Evolutionary conservation across 1,140 invertebrate species (phyloP), one percentile per base, ranked within the genome.

Genomic region (Eufriesea mexicana): DNA sequence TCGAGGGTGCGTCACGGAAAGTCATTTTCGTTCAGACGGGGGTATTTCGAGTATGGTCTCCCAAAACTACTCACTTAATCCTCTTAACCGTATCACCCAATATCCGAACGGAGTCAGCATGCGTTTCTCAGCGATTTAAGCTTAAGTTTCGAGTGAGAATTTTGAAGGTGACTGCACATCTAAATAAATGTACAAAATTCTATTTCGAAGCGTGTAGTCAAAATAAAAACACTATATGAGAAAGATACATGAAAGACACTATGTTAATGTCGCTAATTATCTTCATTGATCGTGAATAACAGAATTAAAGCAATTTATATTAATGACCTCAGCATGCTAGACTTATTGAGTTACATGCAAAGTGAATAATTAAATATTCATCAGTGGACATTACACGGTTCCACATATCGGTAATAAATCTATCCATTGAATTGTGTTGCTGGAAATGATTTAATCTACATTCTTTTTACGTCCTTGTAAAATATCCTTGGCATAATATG

Each of bases 1-100:
- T 82, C 66, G 83, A 67, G 79, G 62, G 79, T 72, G 80, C 77
- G 75, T 79, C 70, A 80, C 51, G 25, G 49, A 59, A 87, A 88
- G 86, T 87, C 64, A 85, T 84, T 70, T 78, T 84, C 83, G 71
- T 70, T 73, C 42, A 8, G 9, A 14, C 5, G 10, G 70, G 61
- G 28, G 7, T 20, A 23, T 85, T 80, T 70, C 45, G 23, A 64
- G 20, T 20, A 59, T 49, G 49, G 6, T 55, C 81, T 49, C 18
- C 16, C 51, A 12, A 55, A 45, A 64, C 16, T 25, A 57, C 25
- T 14, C 62, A 7, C n/a, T 45, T 83, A 83, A 79, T 73, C 66
- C 81, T 54, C 74, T 62, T 67, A 42, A 14, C 5, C 16, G n/a
- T 55, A 55, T 66, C 75, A 28, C 5, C 23, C 28, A 0, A 59